These are phyloP conservation scores for Botia kubotai DNA, from an alignment of 2,797 vertebrate genomes.

Conservation along the genomic window DNA sequence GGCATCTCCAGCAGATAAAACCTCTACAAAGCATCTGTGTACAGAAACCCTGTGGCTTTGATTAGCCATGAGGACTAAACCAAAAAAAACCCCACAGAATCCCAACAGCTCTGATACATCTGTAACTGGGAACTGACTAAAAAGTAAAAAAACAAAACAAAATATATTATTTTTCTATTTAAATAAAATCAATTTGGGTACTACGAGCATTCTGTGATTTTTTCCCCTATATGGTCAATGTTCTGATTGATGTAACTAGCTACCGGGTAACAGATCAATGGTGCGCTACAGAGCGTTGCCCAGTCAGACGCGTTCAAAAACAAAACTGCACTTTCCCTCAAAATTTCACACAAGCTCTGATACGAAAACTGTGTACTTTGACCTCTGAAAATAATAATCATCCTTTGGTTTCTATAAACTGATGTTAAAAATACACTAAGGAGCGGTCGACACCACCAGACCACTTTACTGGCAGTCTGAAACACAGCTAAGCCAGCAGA, in stretches of 20 bases:
- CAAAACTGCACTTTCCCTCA: conserved; percentile 34
- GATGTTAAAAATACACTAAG: conserved; percentile 65
- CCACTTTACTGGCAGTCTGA: conserved; percentile 57
- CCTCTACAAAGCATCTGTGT: not conserved
- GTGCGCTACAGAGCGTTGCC: conserved; percentile 22
- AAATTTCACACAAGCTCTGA: conserved; percentile 50
- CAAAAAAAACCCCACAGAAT: not conserved
- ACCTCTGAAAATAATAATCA: conserved; percentile 58
- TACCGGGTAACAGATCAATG: conserved; percentile 38
- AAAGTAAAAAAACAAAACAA: conserved; percentile 59
- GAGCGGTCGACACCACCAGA: conserved; percentile 44
- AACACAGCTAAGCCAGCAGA: conserved; percentile 41
- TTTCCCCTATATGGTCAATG: conserved; percentile 26
- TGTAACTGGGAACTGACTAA: not conserved
- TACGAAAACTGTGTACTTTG: conserved; percentile 53
- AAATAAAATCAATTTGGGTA: conserved; percentile 71
- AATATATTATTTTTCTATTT: conserved; percentile 80
- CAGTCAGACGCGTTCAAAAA: conserved; percentile 50
- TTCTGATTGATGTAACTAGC: conserved; percentile 1
- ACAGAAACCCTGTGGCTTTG: not conserved
- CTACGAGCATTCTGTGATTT: conserved; percentile 58
- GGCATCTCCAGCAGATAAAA: not conserved
- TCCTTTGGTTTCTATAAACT: conserved; percentile 74
- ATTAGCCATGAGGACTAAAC: not conserved
- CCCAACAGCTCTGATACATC: conserved; percentile 16